A percentile compares a stretch with the other conserved stretches of the same genome.
phyloP scores from a whole-genome alignment of 2,113 vertebrate genomes.

The Tyrannus savana region DNA sequence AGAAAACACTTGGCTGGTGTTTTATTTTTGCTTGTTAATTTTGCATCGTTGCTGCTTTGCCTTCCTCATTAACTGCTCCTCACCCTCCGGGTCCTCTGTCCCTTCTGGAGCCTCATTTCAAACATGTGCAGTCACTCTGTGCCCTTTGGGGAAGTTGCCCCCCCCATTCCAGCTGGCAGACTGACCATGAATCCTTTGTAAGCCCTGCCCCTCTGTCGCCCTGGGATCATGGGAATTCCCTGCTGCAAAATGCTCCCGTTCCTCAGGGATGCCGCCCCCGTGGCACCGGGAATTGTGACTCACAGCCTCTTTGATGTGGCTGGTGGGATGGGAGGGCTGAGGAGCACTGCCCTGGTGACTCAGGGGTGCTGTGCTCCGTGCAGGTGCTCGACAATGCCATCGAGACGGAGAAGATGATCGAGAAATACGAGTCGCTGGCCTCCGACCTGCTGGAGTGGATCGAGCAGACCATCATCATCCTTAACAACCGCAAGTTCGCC shows the following conservation, averaged over 20 bases:
- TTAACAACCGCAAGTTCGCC: constrained; percentile 97
- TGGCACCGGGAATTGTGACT: neutral
- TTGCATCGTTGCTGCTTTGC: neutral
- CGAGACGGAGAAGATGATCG: constrained; percentile 96
- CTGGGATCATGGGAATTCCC: neutral
- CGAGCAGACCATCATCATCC: constrained; percentile 96
- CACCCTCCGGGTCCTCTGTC: neutral
- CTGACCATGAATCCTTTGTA: neutral
- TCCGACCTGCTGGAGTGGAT: constrained; percentile 98
- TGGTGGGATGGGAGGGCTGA: neutral
- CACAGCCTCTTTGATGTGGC: neutral
- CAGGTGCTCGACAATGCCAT: constrained; percentile 96
- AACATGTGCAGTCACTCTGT: neutral
- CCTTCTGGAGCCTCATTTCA: neutral
- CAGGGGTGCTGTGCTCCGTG: neutral
- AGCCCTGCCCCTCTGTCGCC: neutral
- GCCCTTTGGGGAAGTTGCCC: neutral
- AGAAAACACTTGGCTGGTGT: neutral
- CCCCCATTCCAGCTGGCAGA: neutral
- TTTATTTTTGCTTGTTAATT: constrained; percentile 17
- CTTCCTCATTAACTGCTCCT: neutral
- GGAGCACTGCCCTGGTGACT: neutral
- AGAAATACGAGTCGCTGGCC: constrained; percentile 94
- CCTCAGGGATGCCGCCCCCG: neutral
- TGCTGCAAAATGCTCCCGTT: neutral